A percentile compares a stretch with the other conserved stretches of the same genome.
These are phyloP conservation scores for Turritopsis dohrnii DNA, from an alignment of 30 jellyfish, hydroid and myxozoan species.

Conservation along the genomic window DNA sequence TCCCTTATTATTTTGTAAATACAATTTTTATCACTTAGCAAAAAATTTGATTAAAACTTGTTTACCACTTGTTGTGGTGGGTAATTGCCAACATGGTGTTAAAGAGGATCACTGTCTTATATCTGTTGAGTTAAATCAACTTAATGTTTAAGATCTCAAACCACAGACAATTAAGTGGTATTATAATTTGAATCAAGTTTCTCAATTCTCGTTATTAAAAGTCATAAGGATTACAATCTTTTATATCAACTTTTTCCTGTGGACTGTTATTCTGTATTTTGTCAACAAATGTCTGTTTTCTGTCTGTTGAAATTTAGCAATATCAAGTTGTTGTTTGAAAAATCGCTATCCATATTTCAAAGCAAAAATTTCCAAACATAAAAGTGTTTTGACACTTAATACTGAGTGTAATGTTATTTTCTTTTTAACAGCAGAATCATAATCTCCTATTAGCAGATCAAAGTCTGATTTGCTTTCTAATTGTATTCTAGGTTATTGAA, in stretches of 20 bases:
- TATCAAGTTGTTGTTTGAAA: background rate
- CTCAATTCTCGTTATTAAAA: background rate
- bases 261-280: background rate
- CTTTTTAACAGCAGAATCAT: background rate
- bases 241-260: background rate
- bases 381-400: background rate
- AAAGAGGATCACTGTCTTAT: background rate
- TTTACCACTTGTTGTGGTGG: background rate
- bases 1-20: background rate
- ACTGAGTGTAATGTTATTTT: background rate
- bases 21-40: too few species aligned
- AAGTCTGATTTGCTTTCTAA: background rate
- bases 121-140: background rate
- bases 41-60: too few species aligned
- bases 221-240: background rate
- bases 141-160: background rate
- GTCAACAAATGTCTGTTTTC: background rate
- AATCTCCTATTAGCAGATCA: background rate
- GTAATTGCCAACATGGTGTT: background rate
- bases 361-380: background rate
- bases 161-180: background rate
- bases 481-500: background rate
- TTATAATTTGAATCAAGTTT: background rate
- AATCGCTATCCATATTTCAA: background rate
- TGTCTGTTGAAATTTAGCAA: background rate